Evolutionary conservation across 1,140 invertebrate genomes (phyloP).

Genomic region (Atta colombica): DNA sequence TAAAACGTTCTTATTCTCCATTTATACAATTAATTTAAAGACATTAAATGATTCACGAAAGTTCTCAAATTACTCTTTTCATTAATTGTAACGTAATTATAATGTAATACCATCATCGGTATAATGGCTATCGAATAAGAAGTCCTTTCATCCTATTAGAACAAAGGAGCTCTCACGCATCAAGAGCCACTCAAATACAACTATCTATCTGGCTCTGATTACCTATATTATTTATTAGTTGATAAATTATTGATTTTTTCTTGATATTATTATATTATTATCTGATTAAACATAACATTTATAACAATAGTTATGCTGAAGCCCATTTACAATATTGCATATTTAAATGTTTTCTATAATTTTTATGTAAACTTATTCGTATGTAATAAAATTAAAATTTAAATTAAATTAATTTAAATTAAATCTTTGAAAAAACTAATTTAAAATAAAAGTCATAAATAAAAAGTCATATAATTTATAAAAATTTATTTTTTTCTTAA

Average conservation of each 20-base stretch:
- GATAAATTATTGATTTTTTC: neutral
- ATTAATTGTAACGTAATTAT: constrained; percentile 10
- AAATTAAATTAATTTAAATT: too few relatives aligned
- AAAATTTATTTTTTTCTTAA: too few relatives aligned
- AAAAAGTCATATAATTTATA: too few relatives aligned
- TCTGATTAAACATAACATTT: too few relatives aligned
- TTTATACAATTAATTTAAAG: neutral
- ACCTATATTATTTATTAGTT: constrained; percentile 2
- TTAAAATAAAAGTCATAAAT: too few relatives aligned
- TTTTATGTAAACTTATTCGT: too few relatives aligned
- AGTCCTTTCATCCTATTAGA: constrained; percentile 9
- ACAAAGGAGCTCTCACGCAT: constrained; percentile 13
- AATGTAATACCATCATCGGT: constrained; percentile 10
- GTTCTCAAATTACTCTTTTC: constrained; percentile 1
- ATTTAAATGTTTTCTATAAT: too few relatives aligned
- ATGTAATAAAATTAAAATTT: too few relatives aligned
- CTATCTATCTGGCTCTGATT: neutral
- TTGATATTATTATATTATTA: too few relatives aligned
- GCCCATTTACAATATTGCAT: too few relatives aligned
- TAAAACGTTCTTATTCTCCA: neutral
- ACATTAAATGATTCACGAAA: constrained; percentile 5
- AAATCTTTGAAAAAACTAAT: too few relatives aligned
- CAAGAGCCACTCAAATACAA: neutral
- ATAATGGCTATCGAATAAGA: constrained; percentile 19
- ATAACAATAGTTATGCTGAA: too few relatives aligned